phyloP scores from a whole-genome alignment of 92 coral and sea anemone genomes.

The Chrysogorgia sp. region DNA sequence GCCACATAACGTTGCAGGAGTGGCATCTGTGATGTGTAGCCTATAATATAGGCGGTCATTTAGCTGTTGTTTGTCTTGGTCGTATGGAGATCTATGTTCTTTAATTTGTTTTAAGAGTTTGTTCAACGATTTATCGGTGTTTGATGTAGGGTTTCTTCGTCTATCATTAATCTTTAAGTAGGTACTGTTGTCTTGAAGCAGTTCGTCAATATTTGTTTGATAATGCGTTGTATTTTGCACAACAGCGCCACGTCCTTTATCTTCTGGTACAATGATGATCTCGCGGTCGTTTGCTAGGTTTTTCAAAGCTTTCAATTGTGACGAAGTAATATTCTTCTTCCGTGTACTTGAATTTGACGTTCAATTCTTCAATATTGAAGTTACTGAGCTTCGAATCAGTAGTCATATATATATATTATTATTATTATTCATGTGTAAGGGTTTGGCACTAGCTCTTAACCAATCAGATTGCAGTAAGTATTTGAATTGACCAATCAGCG shows the following conservation, averaged over 20 bases:
- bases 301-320: not conserved
- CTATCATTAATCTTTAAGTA: constrained; percentile 32
- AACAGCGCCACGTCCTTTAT: constrained; percentile 43
- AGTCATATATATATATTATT: too few relatives aligned
- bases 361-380: too few relatives aligned
- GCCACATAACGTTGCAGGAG: constrained; percentile 29
- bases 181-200: constrained; percentile 24
- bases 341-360: too few relatives aligned
- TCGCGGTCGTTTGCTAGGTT: not conserved
- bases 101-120: not conserved
- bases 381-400: too few relatives aligned
- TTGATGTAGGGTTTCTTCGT: constrained; percentile 39
- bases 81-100: constrained; percentile 6
- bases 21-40: constrained; percentile 26
- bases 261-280: constrained; percentile 39
- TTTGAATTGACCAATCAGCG: too few relatives aligned
- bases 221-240: constrained; percentile 26
- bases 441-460: too few relatives aligned
- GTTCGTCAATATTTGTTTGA: constrained; percentile 9
- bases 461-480: too few relatives aligned
- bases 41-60: not conserved
- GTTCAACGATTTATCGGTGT: constrained; percentile 20
- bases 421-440: too few relatives aligned
- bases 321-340: too few relatives aligned
- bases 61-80: not conserved